Base-by-base conservation (phyloP, 1,140 invertebrate genomes). In the Aphidius gifuensis region DNA sequence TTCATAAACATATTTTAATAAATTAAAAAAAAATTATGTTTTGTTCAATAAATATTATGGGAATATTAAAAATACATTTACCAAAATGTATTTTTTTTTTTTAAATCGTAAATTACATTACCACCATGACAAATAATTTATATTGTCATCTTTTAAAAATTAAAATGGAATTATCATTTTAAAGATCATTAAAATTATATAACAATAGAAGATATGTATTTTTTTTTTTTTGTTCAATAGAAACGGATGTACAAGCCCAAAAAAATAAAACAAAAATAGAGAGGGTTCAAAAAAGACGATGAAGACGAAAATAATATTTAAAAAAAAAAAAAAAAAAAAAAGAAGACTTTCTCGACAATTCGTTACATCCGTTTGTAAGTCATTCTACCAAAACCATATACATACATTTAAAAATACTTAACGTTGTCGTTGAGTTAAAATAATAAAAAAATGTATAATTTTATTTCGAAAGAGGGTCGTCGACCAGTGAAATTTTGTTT, bases 351-450 rank as follows among this genome's bases (percentile, higher is more conserved):
- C 53, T 39, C 21, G 16, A 16, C 50, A 61, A 61, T 61, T 61
- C 44, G 60, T 55, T 53, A 61, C 60, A 55, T 61, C 60, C 60
- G 60, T 23, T 48, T 11, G 39, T 40, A 61, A 61, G 45, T 56
- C 44, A 44, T 61, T 61, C 60, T 61, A 61, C 60, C 60, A 56
- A 60, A 40, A 60, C 60, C 45, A 47, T 32, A 47, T n/a, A 21
- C n/a, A 21, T n/a, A 23, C n/a, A 9, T 57, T 45, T 39, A 9
- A 38, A 11, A 6, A 49, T 49, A n/a, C 16, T 32, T 32, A 55
- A 42, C 40, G 39, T 55, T 43, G 53, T 55, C 53, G 53, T 40
- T 43, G 53, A 55, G 53, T 42, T n/a, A 43, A 53, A 53, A 49
- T 32, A 50, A 50, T 16, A 50, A 23, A 16, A 53, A 53, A 39